Percentiles rank a stretch among this genome's conserved stretches.
phyloP scores from a whole-genome alignment of 1,140 invertebrate species.

The Brachystomella parvula region DNA sequence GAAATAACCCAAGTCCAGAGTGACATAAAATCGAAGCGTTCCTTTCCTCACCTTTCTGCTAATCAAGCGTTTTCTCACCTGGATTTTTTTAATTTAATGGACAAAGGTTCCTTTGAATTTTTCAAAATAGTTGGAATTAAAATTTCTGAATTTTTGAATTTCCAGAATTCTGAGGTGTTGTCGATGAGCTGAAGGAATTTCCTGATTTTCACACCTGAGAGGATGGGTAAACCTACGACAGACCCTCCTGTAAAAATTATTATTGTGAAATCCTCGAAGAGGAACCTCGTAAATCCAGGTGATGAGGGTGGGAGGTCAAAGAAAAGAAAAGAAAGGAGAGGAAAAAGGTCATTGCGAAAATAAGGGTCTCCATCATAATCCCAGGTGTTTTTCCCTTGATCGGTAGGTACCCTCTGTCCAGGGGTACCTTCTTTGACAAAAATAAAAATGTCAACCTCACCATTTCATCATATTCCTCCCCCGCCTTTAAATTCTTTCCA shows the following conservation, averaged over 20 bases:
- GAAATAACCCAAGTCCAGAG: no score
- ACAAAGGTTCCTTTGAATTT: no score
- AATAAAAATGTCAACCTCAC: background rate
- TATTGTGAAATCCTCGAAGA: background rate
- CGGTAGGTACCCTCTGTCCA: conserved; percentile 1
- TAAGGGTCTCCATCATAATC: no score
- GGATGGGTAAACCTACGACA: background rate
- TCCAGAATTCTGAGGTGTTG: background rate
- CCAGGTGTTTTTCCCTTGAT: no score
- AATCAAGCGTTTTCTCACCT: no score
- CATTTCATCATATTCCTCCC: background rate
- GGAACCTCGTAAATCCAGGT: background rate
- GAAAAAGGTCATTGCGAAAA: background rate
- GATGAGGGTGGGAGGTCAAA: background rate
- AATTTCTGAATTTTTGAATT: background rate
- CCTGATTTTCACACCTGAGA: background rate
- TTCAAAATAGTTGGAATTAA: no score
- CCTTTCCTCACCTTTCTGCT: no score
- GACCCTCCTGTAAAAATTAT: background rate
- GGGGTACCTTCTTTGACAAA: background rate
- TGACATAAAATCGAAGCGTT: no score
- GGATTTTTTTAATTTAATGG: no score
- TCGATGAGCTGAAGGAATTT: background rate
- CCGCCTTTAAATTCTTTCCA: no score
- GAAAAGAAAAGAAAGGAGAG: background rate